Percentiles rank a stretch among this genome's conserved stretches.
These are phyloP conservation scores for Cephus nigrinus DNA, from an alignment of 2,888 invertebrate species.

Conservation along the genomic window DNA sequence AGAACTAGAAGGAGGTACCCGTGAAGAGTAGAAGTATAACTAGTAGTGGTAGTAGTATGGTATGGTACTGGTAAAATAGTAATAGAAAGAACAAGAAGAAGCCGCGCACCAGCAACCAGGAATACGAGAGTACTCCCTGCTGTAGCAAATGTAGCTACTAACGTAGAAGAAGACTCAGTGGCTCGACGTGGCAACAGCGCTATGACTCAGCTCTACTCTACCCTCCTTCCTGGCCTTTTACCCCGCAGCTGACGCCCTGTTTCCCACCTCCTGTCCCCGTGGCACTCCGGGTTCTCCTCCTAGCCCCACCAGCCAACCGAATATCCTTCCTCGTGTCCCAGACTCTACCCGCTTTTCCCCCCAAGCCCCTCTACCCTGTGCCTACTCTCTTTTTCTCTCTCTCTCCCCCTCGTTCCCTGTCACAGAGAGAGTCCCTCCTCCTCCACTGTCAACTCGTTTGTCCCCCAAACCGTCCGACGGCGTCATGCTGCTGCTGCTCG, in stretches of 20 bases:
- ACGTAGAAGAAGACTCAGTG: slow-evolving; percentile 3
- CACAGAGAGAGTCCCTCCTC: neutral
- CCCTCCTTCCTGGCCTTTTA: slow-evolving; percentile 32
- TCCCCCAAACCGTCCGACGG: slow-evolving; percentile 24
- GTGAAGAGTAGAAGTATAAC: neutral
- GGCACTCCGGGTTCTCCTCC: slow-evolving; percentile 15
- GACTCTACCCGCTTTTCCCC: slow-evolving; percentile 29
- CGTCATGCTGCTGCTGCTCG: slow-evolving; percentile 38
- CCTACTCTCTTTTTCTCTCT: slow-evolving; percentile 24
- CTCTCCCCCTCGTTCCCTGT: slow-evolving; percentile 12
- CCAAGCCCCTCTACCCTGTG: slow-evolving; percentile 20
- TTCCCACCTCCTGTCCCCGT: slow-evolving; percentile 31
- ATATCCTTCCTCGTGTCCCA: slow-evolving; percentile 54
- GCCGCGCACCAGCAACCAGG: neutral
- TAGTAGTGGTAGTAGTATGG: too few relatives aligned
- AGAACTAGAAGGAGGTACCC: neutral
- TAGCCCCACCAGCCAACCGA: slow-evolving; percentile 25
- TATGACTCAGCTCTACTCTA: slow-evolving; percentile 63
- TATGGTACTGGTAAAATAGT: neutral
- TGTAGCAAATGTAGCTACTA: neutral
- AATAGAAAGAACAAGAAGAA: neutral
- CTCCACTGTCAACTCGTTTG: slow-evolving; percentile 50
- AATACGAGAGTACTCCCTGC: neutral
- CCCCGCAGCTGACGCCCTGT: slow-evolving; percentile 63
- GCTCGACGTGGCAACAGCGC: slow-evolving; percentile 61